Base-by-base conservation (phyloP, 2,113 vertebrate species). In the Aviceda subcristata region DNA sequence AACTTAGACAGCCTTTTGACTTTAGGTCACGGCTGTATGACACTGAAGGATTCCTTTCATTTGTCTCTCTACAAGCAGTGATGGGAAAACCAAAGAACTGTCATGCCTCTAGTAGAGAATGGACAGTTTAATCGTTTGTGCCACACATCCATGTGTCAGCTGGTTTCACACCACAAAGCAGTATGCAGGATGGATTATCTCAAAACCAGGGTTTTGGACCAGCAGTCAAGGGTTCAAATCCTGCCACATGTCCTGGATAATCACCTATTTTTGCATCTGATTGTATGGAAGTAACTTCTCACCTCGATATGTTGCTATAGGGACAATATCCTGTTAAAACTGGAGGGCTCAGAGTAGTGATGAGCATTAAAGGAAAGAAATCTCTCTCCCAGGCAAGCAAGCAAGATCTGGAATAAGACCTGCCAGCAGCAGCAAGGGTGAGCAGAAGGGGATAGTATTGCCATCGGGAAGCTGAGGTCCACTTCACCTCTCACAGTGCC, bases 1-100 rank as follows among this genome's bases (percentile, higher is more conserved):
- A 97, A 94, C 86, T 94, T 41, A 74, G 82, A 86, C 90, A 92
- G 91, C 86, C 80, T 95, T 89, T 43, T 74, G 95, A 92, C 84
- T 95, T 75, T 10, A 88, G 90, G 84, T 95, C 92, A 87, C 12
- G 48, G 69, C 78, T 88, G 48, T 34, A 45, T 38, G 91, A 92
- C 91, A 95, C 80, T 73, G 77, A 94, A 79, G 46, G 67, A 74
- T 50, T 83, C 81, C 71, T 97, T 97, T 90, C 69, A 76, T 76
- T 92, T 90, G 78, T 62, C 29, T 82, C 73, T 73, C 87, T 86
- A 64, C n/a, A 55, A 95, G 84, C 36, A 50, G 38, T 15, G 30
- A 90, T 76, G 84, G 30, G 43, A 86, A 79, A 96, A 74, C 29
- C 77, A 79, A 79, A 90, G 69, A 16, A 24, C 39, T 66, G 83